phyloP scores from a whole-genome alignment of 2,113 vertebrate genomes.

The Sceloporus tristichus region DNA sequence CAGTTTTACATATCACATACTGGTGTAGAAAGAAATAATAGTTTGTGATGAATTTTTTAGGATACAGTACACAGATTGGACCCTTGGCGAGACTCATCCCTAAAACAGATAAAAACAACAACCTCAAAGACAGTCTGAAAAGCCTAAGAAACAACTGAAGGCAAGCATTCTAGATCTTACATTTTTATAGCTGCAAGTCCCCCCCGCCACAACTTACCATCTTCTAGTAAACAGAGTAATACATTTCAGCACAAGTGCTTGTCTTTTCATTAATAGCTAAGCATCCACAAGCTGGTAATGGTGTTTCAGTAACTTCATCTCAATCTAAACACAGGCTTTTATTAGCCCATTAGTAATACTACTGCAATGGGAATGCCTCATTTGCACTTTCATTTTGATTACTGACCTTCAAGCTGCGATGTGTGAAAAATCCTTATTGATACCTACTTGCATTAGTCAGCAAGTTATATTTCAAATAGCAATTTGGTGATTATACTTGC shows the following conservation, averaged over 20 bases:
- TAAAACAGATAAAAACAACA: neutral
- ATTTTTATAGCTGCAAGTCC: neutral
- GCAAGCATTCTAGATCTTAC: neutral
- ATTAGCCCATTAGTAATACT: conserved; percentile 1
- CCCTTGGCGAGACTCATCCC: neutral
- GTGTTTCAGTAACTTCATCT: neutral
- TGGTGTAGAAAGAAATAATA: neutral
- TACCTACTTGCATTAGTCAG: neutral
- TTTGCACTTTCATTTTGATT: conserved; percentile 8
- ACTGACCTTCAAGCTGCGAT: neutral
- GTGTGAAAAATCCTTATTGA: neutral
- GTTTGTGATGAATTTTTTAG: neutral
- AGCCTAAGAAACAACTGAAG: neutral
- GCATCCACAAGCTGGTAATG: neutral
- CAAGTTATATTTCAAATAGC: neutral
- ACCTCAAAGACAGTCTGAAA: neutral
- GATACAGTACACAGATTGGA: neutral
- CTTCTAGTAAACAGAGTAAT: neutral
- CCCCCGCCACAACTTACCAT: neutral
- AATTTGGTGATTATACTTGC: neutral
- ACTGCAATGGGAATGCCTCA: neutral
- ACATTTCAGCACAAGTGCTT: neutral
- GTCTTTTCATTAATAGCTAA: neutral
- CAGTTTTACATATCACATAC: too few species aligned
- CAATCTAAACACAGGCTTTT: neutral